These are phyloP conservation scores for Pangasius macronema DNA, from an alignment of 2,797 vertebrate genomes.

Conservation along the genomic window DNA sequence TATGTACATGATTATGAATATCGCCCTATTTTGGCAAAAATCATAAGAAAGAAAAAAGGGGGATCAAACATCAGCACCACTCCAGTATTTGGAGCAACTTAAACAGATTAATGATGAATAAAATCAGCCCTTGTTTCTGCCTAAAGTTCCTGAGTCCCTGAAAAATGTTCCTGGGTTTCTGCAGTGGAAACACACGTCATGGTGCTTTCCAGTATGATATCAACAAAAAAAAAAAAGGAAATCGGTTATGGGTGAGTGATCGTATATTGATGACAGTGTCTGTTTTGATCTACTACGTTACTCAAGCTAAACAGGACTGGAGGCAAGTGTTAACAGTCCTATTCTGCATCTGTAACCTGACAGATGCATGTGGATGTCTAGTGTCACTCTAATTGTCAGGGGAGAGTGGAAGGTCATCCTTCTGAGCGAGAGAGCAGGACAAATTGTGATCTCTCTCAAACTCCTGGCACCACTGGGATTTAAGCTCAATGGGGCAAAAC, in stretches of 20 bases:
- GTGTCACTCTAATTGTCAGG: slow-evolving; percentile 5
- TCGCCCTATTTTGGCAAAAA: not conserved
- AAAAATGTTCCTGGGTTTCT: not conserved
- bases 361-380: not conserved
- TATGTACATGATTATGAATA: not conserved
- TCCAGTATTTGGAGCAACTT: not conserved
- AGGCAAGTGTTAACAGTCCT: not conserved
- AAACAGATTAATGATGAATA: not conserved
- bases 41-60: not conserved
- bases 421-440: not conserved
- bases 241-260: too few species aligned
- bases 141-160: not conserved
- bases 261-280: too few species aligned
- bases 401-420: slow-evolving; percentile 4
- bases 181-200: not conserved
- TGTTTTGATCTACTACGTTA: too few species aligned
- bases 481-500: not conserved
- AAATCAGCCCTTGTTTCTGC: not conserved
- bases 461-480: not conserved
- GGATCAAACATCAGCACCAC: not conserved
- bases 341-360: not conserved
- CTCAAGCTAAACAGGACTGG: not conserved
- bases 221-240: too few species aligned
- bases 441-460: not conserved
- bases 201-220: not conserved